Evolutionary conservation across 1,140 invertebrate species (phyloP), one percentile per base, ranked within the genome.

Genomic region (Anagrus nilaparvatae): DNA sequence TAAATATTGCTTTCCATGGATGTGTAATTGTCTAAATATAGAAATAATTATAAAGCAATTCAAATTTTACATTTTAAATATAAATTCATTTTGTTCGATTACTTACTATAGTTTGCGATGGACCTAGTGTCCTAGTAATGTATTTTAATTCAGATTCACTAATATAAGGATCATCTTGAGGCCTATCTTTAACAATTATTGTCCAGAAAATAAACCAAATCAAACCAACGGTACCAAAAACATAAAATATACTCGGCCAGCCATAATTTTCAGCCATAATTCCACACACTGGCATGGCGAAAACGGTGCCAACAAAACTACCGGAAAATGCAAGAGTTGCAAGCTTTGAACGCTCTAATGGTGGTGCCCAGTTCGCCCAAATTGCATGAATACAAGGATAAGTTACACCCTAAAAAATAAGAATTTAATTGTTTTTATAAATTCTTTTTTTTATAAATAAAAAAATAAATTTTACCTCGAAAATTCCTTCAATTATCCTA

Each of bases 321-420:
- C 87, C 87, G 16, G 84, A 85, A 65, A 87, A 87, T 1, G 84
- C 80, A 21, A 87, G 73, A 0, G 79, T 84, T 0, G 82, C 81
- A 24, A 89, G 65, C 10, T 81, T 73, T 4, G 81, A 86, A 21
- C 87, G 74, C 60, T 94, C 89, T 16, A 79, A 56, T 0, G 82
- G 79, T 14, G 89, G 90, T n/a, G 86, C 81, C 89, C 90, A 95
- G 43, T 79, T 76, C 0, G 84, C 74, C 85, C 88, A 90, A 18
- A 92, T 77, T 7, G 83, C 82, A 60, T 91, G 86, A 38, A 92
- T 90, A 48, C 85, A 82, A 5, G 89, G 89, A 63, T 89, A 93
- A 1, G 87, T 89, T 0, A 93, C 87, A 31, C 89, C 89, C 84
- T 89, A 55, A 32, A 58, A 54, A 42, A 40, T 43, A 25, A 39